These are phyloP conservation scores for Microcebus griseorufus DNA, from an alignment of 2,113 vertebrate genomes.

Conservation along the genomic window DNA sequence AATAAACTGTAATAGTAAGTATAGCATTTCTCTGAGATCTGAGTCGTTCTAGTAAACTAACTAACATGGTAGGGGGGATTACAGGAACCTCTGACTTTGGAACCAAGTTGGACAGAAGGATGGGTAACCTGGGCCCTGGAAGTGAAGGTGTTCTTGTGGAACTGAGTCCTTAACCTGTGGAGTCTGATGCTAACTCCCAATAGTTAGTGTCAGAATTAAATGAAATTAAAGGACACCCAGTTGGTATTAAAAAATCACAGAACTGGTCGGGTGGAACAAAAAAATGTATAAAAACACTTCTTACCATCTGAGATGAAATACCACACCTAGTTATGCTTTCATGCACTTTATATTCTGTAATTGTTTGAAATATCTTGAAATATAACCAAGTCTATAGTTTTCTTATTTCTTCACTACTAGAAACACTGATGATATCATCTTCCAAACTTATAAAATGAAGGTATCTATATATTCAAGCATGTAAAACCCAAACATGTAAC, in stretches of 20 bases:
- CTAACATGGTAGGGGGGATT: background rate
- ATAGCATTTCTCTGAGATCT: background rate
- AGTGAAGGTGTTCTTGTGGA: background rate
- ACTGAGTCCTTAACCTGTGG: background rate
- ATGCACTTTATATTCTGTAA: background rate
- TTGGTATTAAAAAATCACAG: background rate
- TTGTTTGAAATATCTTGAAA: background rate
- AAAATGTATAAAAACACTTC: background rate
- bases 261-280: background rate
- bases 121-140: background rate
- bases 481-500: background rate
- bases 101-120: background rate
- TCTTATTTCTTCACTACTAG: background rate
- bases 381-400: background rate
- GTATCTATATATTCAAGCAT: background rate
- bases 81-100: background rate
- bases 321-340: background rate
- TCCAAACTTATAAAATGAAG: background rate
- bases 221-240: background rate
- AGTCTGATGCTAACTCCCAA: background rate
- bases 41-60: background rate
- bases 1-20: background rate
- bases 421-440: background rate
- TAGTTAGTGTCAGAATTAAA: background rate
- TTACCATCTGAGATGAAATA: background rate